phyloP scores from a whole-genome alignment of 1,140 invertebrate species.

The Tetranychus urticae region DNA sequence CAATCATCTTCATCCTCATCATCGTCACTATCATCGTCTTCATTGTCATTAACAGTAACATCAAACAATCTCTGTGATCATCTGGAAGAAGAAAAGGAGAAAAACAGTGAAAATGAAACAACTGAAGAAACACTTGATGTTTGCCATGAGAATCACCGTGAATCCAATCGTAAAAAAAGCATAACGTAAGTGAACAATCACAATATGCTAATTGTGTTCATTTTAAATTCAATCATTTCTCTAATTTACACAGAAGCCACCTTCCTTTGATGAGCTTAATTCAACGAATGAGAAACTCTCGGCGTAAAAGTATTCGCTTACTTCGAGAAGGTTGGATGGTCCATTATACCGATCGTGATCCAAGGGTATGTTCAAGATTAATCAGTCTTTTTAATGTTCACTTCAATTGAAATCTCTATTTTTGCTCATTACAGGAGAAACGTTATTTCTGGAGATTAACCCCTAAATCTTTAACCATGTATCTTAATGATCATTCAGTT shows the following conservation, averaged over 20 bases:
- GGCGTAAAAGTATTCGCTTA: conserved; percentile 58
- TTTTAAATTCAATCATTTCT: background rate
- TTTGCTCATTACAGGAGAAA: conserved; percentile 32
- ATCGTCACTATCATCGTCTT: too few species aligned
- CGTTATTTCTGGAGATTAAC: conserved; percentile 91
- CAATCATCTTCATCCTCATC: too few species aligned
- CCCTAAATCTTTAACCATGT: conserved; percentile 79
- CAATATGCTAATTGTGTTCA: background rate
- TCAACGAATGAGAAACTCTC: conserved; percentile 89
- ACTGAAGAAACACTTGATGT: too few species aligned
- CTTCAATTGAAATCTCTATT: conserved; percentile 10
- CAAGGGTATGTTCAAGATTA: conserved; percentile 29
- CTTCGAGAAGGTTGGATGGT: conserved; percentile 96
- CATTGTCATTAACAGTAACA: too few species aligned
- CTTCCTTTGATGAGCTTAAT: conserved; percentile 96
- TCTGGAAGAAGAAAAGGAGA: too few species aligned
- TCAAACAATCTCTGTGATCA: too few species aligned
- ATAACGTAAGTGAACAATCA: conserved; percentile 3
- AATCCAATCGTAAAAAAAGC: background rate
- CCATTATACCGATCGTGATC: conserved; percentile 69
- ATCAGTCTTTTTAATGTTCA: background rate
- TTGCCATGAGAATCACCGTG: too few species aligned
- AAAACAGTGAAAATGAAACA: too few species aligned
- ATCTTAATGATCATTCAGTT: conserved; percentile 29
- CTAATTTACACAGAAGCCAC: conserved; percentile 41